phyloP scores from a whole-genome alignment of 2,888 invertebrate species.

The Augochlorella aurata region DNA sequence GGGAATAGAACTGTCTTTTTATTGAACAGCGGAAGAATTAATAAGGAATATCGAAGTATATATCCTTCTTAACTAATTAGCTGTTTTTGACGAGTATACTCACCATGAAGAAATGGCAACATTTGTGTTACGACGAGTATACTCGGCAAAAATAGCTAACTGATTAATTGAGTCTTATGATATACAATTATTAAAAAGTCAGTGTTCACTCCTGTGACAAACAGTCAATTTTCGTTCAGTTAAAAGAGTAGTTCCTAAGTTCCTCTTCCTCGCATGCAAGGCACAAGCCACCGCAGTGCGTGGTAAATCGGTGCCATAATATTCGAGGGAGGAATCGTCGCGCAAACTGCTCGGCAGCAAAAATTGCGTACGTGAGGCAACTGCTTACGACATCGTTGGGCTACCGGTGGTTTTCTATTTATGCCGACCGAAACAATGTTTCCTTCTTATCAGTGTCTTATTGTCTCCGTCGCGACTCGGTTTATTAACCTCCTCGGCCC shows the following conservation, averaged over 20 bases:
- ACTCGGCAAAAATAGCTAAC: too few relatives aligned
- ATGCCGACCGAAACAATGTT: constrained; percentile 61
- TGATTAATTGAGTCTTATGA: too few relatives aligned
- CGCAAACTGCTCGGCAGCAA: constrained; percentile 45
- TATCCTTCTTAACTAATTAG: too few relatives aligned
- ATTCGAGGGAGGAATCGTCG: constrained; percentile 46
- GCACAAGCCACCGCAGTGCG: constrained; percentile 19
- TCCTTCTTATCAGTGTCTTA: constrained; percentile 74
- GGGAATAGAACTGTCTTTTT: too few relatives aligned
- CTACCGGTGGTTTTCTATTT: constrained; percentile 69
- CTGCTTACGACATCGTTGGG: constrained; percentile 68
- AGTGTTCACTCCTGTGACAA: background rate
- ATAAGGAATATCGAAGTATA: too few relatives aligned
- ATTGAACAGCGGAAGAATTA: too few relatives aligned
- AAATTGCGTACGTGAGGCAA: constrained; percentile 76
- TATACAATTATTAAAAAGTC: background rate
- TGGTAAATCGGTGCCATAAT: constrained; percentile 50
- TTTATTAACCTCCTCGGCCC: constrained; percentile 74
- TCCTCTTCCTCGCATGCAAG: constrained; percentile 22
- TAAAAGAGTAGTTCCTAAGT: constrained; percentile 11
- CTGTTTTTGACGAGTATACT: too few relatives aligned
- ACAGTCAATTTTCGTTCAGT: background rate
- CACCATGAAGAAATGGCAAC: too few relatives aligned
- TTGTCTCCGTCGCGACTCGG: constrained; percentile 67
- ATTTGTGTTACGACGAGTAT: too few relatives aligned